Evolutionary conservation across 2,113 vertebrate species (phyloP), one percentile per base, ranked within the genome.

Genomic region (Chamaetylas fuelleborni): DNA sequence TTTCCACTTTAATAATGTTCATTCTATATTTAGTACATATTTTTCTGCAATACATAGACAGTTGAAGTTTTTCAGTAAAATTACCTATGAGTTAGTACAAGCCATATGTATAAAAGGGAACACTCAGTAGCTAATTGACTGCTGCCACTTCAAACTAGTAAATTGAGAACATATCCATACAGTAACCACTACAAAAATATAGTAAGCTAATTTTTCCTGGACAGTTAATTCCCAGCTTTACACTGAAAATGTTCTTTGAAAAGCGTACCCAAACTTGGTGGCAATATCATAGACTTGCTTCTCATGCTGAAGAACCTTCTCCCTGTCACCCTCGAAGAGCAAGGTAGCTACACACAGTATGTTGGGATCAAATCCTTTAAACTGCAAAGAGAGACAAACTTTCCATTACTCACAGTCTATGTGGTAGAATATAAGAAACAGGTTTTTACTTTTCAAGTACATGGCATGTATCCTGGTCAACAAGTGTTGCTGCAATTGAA

Each of bases 231-330:
- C 34, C 11, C 34, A 64, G 50, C 11, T 94, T 92, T 78, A 82
- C 48, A 66, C 0, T n/a, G n/a, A 79, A 79, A 81, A 80, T 86
- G 6, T 45, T 89, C 18, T 87, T 66, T 53, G 73, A 94, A 95
- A 96, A 73, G 19, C 99, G 98, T 97, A 99, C 99, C 99, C 99
- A 97, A 99, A 99, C 97, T 99, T 99, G 81, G 99, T 99, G 83
- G 99, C 99, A 48, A 99, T 99, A 97, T 99, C 99, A 93, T 99
- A 99, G 74, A 99, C 99, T 97, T 99, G 99, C 92, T 99, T 99
- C 97, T 99, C 99, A 58, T 99, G 99, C 96, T 99, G 99, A 97
- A 99, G 98, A 95, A 99, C 99, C 95, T 98, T 99, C 97, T 99
- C 99, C 60, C 99, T 98, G 93, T 99, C 98, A 47, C 99, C 99